These are phyloP conservation scores for Tamias sibiricus DNA, from an alignment of 2,113 vertebrate species.

Conservation along the genomic window DNA sequence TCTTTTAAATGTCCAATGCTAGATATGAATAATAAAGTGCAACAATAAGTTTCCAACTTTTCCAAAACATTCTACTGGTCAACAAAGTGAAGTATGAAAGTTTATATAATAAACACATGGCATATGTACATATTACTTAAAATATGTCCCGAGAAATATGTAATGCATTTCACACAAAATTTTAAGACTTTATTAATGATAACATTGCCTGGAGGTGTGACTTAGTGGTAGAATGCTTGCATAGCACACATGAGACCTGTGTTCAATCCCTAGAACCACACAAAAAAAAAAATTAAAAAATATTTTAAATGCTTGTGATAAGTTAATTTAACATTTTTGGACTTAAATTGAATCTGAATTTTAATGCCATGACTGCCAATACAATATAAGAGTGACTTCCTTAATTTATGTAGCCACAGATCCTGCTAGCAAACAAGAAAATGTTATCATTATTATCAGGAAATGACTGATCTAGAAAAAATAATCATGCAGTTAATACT, in stretches of 20 bases:
- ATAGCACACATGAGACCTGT: not conserved
- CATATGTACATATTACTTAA: not conserved
- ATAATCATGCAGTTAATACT: not conserved
- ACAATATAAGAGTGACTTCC: not conserved
- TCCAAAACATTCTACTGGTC: not conserved
- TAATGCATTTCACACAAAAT: not conserved
- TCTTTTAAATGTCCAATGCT: not conserved
- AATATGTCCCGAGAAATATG: not conserved
- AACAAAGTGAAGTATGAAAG: not conserved
- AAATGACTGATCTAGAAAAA: not conserved
- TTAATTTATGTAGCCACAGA: not conserved
- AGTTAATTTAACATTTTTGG: slow-evolving; percentile 7
- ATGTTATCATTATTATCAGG: not conserved
- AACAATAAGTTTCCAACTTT: not conserved
- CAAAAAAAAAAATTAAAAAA: too few species aligned
- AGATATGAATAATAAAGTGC: not conserved
- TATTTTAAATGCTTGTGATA: not conserved
- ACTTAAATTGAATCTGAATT: not conserved
- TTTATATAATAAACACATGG: not conserved
- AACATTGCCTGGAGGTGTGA: not conserved
- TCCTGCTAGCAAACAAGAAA: not conserved
- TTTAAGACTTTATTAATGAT: not conserved
- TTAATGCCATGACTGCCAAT: not conserved
- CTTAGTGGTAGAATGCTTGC: not conserved
- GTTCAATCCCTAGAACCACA: not conserved